Evolutionary conservation across 2,888 invertebrate genomes (phyloP).

Genomic region (Colostygia pectinataria): DNA sequence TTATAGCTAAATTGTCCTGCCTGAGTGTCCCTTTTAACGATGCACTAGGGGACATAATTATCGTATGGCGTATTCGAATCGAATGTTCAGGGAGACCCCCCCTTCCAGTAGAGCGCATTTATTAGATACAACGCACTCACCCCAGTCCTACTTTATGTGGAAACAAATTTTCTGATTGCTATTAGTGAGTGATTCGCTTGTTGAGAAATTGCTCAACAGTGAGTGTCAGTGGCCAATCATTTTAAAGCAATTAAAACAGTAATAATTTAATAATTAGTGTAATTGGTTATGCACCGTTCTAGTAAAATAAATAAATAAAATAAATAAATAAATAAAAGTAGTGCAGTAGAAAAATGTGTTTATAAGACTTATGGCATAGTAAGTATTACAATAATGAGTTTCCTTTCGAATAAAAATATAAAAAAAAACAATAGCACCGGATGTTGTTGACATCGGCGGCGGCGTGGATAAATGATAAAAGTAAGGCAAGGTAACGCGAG

Average conservation of each 20-base stretch:
- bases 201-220: slow-evolving; percentile 17
- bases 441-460: slow-evolving; percentile 32
- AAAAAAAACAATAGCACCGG: slow-evolving; percentile 50
- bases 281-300: no score
- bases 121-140: slow-evolving; percentile 55
- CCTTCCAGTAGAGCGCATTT: slow-evolving; percentile 51
- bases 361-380: no score
- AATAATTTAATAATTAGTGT: no score
- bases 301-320: no score
- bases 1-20: slow-evolving; percentile 52
- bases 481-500: slow-evolving; percentile 48
- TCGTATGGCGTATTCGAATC: slow-evolving; percentile 44
- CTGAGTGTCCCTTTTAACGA: slow-evolving; percentile 44
- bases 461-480: slow-evolving; percentile 41
- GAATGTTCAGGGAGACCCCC: slow-evolving; percentile 48
- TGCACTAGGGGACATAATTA: slow-evolving; percentile 61
- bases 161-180: slow-evolving; percentile 26
- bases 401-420: slow-evolving; percentile 31
- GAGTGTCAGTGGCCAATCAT: slow-evolving; percentile 16
- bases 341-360: no score
- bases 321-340: no score
- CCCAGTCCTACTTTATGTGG: slow-evolving; percentile 33
- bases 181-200: slow-evolving; percentile 19
- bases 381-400: no score
- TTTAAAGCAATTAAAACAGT: slow-evolving; percentile 14